Evolutionary conservation across 2,888 invertebrate genomes (phyloP).

Genomic region (Dinocampus coccinellae): DNA sequence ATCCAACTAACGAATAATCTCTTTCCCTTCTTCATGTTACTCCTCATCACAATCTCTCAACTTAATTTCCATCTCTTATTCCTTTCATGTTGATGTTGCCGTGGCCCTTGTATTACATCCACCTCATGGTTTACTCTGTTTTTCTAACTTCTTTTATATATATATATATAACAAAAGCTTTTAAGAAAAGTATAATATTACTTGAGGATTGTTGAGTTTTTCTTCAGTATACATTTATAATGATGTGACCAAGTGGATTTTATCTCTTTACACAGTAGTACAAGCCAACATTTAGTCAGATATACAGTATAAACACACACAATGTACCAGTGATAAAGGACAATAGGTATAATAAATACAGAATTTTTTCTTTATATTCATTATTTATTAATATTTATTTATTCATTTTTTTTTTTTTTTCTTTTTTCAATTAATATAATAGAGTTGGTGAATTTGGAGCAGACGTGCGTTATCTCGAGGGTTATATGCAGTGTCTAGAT

Average conservation of each 20-base stretch:
- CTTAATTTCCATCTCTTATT: conserved; percentile 16
- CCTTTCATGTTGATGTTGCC: background rate
- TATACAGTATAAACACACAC: too few species aligned
- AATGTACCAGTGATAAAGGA: too few species aligned
- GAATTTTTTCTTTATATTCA: too few species aligned
- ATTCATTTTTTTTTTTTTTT: too few species aligned
- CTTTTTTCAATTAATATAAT: background rate
- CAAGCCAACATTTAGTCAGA: background rate
- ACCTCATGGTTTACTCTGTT: background rate
- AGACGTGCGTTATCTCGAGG: background rate
- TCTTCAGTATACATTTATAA: background rate
- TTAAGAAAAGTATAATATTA: conserved; percentile 28
- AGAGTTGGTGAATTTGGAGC: background rate
- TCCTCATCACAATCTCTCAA: conserved; percentile 11
- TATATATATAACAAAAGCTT: background rate
- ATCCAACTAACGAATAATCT: background rate
- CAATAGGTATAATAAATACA: too few species aligned
- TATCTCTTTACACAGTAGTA: background rate
- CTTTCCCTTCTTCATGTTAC: background rate
- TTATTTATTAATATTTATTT: too few species aligned
- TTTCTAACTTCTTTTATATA: background rate
- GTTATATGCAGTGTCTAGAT: background rate
- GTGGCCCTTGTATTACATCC: conserved; percentile 1
- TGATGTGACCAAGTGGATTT: background rate
- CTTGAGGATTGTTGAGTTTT: background rate